Percentiles rank a stretch among this genome's conserved stretches.
Evolutionary conservation across 1,140 invertebrate genomes (phyloP).

Genomic region (Orchestia grillus): DNA sequence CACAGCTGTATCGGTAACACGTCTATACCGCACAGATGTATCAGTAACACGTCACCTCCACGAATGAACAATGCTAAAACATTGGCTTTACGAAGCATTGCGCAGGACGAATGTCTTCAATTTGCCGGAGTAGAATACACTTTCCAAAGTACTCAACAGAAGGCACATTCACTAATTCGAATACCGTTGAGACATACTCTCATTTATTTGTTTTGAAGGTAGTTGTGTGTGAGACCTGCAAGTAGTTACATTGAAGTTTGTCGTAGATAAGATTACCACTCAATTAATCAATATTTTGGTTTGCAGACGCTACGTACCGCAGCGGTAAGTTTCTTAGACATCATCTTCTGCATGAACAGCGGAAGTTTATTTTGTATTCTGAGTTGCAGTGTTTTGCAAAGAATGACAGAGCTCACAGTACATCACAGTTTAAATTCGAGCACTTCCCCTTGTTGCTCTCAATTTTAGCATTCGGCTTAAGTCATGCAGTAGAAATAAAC

Average conservation of each 20-base stretch:
- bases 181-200: not conserved
- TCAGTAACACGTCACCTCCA: no score
- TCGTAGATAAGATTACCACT: not conserved
- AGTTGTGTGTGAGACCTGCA: not conserved
- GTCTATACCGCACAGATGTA: no score
- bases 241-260: not conserved
- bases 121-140: no score
- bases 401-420: not conserved
- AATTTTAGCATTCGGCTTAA: no score
- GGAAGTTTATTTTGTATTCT: not conserved
- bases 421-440: not conserved
- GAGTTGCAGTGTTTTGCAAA: not conserved
- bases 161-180: no score
- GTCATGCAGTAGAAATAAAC: no score
- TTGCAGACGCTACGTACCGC: slow-evolving; percentile 50
- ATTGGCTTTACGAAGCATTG: not conserved
- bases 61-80: not conserved
- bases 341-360: not conserved
- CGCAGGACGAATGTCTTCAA: not conserved
- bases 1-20: no score
- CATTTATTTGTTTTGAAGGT: not conserved
- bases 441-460: no score
- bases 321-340: slow-evolving; percentile 22
- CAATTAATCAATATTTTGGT: slow-evolving; percentile 10
- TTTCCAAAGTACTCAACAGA: no score